A percentile compares a stretch with the other conserved stretches of the same genome.
phyloP scores from a whole-genome alignment of 2,797 vertebrate species.

The Zalophus californianus region DNA sequence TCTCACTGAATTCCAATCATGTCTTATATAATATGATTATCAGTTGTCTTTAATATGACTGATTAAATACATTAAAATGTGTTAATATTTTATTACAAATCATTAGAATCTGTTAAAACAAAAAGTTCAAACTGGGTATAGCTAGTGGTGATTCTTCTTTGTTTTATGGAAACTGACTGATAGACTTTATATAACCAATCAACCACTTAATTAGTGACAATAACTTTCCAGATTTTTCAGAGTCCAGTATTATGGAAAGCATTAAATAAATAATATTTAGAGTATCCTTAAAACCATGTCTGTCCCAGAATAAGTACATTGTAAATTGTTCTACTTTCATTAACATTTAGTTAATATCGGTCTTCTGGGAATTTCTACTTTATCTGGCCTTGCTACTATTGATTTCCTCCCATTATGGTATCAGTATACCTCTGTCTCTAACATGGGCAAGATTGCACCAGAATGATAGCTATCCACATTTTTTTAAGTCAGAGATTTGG shows the following conservation, averaged over 20 bases:
- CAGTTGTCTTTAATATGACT: neutral
- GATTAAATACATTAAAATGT: neutral
- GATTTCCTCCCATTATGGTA: neutral
- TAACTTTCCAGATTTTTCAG: neutral
- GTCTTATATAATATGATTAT: neutral
- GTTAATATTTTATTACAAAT: slow-evolving; percentile 8
- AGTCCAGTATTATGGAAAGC: neutral
- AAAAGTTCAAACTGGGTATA: neutral
- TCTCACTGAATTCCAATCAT: neutral
- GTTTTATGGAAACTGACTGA: neutral
- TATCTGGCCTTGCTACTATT: neutral
- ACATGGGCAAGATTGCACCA: neutral
- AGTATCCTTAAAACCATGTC: neutral
- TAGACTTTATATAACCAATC: neutral
- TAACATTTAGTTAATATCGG: slow-evolving; percentile 15
- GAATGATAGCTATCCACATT: neutral
- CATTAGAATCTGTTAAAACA: neutral
- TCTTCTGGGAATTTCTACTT: neutral
- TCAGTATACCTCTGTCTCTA: neutral
- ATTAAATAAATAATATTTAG: neutral
- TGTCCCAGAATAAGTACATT: neutral
- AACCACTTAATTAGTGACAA: neutral
- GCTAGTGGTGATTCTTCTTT: neutral
- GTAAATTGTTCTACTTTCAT: neutral
- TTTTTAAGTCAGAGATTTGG: slow-evolving; percentile 6